Evolutionary conservation across 1,140 invertebrate genomes (phyloP), one percentile per base, ranked within the genome.

Genomic region (Conopomorpha cramerella): DNA sequence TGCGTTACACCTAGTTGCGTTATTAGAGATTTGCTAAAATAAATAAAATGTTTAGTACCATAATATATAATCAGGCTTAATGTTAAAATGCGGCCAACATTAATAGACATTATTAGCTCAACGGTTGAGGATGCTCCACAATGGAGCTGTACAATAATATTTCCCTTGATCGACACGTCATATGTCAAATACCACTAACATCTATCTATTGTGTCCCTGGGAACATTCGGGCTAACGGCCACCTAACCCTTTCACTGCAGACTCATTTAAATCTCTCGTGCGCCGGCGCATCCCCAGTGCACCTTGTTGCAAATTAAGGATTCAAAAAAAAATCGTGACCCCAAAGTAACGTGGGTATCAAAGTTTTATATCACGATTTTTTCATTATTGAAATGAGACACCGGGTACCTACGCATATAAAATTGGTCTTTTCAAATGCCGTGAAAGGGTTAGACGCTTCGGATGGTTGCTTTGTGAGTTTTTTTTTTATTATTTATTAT

Each of bases 221-320:
- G 67, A 66, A 29, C 52, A 48, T 15, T 16, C 41, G 49, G 64
- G 54, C 63, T 64, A 51, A 49, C 52, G 41, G n/a, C n/a, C n/a
- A n/a, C n/a, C n/a, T n/a, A 45, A 55, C 49, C 60, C 64, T 66
- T 68, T 68, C 42, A 43, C 53, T 61, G 62, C 61, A 54, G 51
- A 64, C 66, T 64, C 56, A 71, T 71, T 68, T 62, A 57, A 66
- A 72, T 63, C 63, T 46, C 41, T 52, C 45, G 43, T 56, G 53
- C 52, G 57, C 57, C 53, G 51, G 43, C 59, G 60, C 59, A 49
- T 51, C 42, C 55, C 46, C 39, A 55, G 62, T 73, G 65, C 65
- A 73, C 68, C 68, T 73, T 73, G 68, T 73, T 68, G 68, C 68
- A 73, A 73, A 73, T 73, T 73, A 73, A 67, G 63, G 56, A 68